Evolutionary conservation across 2,113 vertebrate species (phyloP).

Genomic region (Lepisosteus oculatus): DNA sequence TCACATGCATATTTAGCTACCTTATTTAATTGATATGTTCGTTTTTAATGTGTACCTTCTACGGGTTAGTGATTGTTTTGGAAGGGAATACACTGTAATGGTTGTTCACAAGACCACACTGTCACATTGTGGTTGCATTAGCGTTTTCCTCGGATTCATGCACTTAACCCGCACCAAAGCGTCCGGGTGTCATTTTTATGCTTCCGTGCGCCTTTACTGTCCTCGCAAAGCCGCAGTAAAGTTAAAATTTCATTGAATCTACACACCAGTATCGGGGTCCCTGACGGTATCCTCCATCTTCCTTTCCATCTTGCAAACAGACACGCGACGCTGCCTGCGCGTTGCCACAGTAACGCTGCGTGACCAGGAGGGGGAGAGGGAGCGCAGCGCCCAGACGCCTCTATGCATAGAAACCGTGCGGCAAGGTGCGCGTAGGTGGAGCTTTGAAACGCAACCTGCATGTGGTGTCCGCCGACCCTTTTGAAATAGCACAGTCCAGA

Average conservation of each 20-base stretch:
- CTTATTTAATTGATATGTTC: too few relatives aligned
- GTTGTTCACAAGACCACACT: too few relatives aligned
- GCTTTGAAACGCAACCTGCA: not conserved
- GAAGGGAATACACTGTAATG: too few relatives aligned
- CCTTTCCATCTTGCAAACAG: conserved; percentile 42
- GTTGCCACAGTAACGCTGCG: conserved; percentile 66
- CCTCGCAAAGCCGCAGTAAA: not conserved
- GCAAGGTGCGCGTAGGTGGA: conserved; percentile 17
- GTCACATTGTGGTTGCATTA: too few relatives aligned
- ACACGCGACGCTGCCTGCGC: conserved; percentile 52
- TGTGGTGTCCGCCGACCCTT: too few relatives aligned
- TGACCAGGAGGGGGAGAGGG: conserved; percentile 27
- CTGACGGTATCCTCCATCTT: conserved; percentile 71
- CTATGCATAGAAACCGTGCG: conserved; percentile 25
- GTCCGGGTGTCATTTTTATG: not conserved
- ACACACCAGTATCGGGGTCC: conserved; percentile 71
- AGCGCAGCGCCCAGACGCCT: conserved; percentile 22
- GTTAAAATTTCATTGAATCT: conserved; percentile 33
- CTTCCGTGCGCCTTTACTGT: not conserved
- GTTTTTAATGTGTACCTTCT: too few relatives aligned
- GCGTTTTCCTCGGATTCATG: too few relatives aligned
- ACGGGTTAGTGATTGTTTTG: too few relatives aligned
- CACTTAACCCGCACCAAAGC: too few relatives aligned
- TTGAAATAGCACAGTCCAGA: too few relatives aligned
- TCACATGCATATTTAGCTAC: too few relatives aligned